These are phyloP conservation scores for Megatriorchis doriae DNA, from an alignment of 2,113 vertebrate species.

Conservation along the genomic window DNA sequence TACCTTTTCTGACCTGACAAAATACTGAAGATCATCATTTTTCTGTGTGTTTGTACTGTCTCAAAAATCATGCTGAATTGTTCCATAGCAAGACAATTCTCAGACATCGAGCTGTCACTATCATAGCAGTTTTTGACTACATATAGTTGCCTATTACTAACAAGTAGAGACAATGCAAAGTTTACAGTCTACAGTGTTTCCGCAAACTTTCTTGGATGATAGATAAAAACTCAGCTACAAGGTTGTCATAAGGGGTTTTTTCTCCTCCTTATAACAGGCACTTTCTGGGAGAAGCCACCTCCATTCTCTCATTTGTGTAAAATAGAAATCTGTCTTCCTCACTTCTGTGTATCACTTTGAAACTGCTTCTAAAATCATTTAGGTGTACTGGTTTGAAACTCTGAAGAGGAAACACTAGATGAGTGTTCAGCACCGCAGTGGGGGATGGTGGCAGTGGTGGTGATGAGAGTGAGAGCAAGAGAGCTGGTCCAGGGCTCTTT, in stretches of 20 bases:
- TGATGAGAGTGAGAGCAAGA: not conserved
- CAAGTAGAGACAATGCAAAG: not conserved
- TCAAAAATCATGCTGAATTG: not conserved
- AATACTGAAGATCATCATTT: not conserved
- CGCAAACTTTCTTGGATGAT: not conserved
- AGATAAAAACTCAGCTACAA: not conserved
- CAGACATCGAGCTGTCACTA: not conserved
- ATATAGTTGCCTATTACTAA: not conserved
- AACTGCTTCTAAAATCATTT: not conserved
- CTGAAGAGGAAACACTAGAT: not conserved
- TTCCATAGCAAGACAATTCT: not conserved
- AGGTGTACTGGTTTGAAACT: not conserved
- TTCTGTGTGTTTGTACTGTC: not conserved
- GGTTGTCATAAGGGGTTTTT: not conserved
- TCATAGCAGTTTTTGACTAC: not conserved
- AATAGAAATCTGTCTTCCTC: not conserved
- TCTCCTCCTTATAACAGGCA: not conserved
- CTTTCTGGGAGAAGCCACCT: not conserved
- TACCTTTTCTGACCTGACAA: not conserved
- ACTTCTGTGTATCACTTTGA: not conserved
- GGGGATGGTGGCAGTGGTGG: not conserved
- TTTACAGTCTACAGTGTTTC: not conserved
- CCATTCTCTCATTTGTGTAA: not conserved
- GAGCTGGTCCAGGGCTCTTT: not conserved
- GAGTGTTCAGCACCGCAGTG: fast-evolving